Percentiles rank a stretch among this genome's conserved stretches.
phyloP scores from a whole-genome alignment of 2,113 vertebrate species.

The Saiga tatarica region DNA sequence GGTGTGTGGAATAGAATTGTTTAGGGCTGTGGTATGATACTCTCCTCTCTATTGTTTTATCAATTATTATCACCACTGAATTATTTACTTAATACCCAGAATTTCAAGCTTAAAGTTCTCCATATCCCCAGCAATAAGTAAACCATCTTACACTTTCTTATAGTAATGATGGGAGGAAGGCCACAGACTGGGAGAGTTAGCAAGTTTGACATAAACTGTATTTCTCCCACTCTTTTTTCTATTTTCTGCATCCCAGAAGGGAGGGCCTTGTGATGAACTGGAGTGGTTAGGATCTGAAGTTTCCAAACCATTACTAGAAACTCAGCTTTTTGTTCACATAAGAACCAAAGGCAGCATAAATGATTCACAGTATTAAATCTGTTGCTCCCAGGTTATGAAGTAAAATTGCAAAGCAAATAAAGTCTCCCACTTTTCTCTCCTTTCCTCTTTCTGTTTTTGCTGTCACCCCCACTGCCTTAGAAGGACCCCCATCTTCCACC shows the following conservation, averaged over 20 bases:
- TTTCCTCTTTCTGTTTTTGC: slow-evolving; percentile 14
- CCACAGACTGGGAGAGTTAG: not conserved
- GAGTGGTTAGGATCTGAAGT: not conserved
- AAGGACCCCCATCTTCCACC: not conserved
- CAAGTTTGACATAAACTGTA: not conserved
- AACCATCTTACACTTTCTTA: not conserved
- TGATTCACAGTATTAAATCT: not conserved
- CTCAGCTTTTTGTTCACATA: not conserved
- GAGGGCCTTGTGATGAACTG: not conserved
- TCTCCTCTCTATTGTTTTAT: not conserved
- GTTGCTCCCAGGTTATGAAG: not conserved
- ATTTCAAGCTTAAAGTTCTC: not conserved
- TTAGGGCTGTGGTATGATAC: not conserved
- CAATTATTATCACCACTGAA: not conserved
- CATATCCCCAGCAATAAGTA: not conserved
- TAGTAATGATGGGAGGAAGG: not conserved
- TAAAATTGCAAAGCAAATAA: not conserved
- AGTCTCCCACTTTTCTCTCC: not conserved
- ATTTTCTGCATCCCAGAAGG: not conserved
- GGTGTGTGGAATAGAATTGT: not conserved
- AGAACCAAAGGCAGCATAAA: not conserved
- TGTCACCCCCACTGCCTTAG: not conserved
- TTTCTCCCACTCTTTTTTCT: not conserved
- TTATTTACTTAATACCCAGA: not conserved
- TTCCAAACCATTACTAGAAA: not conserved